Base-by-base conservation (phyloP, 2,113 vertebrate genomes). In the Xiphophorus hellerii region DNA sequence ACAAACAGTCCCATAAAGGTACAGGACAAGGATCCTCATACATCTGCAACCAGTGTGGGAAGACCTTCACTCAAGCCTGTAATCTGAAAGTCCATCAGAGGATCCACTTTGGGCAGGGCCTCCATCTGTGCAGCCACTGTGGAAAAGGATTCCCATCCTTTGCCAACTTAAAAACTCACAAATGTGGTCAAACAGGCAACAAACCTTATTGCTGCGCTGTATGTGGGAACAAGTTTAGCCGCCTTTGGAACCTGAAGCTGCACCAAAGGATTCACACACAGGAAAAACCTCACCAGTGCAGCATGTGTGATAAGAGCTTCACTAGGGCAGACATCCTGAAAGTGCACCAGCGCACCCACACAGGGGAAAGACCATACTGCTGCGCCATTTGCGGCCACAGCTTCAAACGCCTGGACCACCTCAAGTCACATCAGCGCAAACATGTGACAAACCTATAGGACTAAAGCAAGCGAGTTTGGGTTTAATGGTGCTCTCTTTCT, bases 121-220 rank as follows among this genome's bases (percentile, higher is more conserved):
- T 95, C 0, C 95, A 96, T 82, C 87, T 93, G 69, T 96, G 96
- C 75, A 93, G 92, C 66, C 93, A 95, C 31, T 96, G 96, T 2
- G 95, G 95, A 1, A 95, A 95, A 79, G 84, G 93, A 61, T 96
- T 96, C 84, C 84, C 94, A 0, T 94, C 94, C 28, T 93, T 93
- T 42, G 88, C 90, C 17, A 95, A 96, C 39, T 85, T 96, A 65
- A 94, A 95, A 68, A 88, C 85, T 51, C 96, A 96, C 77, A 87
- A 91, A 64, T 95, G 94, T 76, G 90, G 89, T 48, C 93, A 93
- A 60, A 82, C 78, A 0, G 89, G 86, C 0, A 93, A 94, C 74
- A 95, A 95, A 69, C 94, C 93, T 0, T 94, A 93, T 70, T 89
- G 91, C 82, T 95, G 94, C 85, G 76, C 85, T 0, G 80, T 94